These are phyloP conservation scores for Lydus trimaculatus DNA, from an alignment of 2,888 invertebrate species.

Conservation along the genomic window DNA sequence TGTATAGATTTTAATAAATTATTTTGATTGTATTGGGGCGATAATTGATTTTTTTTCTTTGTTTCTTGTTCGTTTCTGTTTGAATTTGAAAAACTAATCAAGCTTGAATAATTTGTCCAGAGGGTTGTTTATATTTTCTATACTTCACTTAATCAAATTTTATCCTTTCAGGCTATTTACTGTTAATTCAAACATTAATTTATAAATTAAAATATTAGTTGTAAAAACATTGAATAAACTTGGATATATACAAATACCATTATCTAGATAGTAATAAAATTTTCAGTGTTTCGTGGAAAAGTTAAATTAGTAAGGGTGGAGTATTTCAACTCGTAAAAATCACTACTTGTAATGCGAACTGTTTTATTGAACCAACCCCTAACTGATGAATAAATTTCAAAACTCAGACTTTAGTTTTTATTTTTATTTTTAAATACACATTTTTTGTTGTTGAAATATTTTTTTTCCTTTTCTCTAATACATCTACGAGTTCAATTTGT, in stretches of 20 bases:
- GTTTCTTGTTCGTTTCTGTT: not conserved
- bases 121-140: too few species aligned
- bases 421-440: not conserved
- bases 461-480: not conserved
- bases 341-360: not conserved
- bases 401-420: not conserved
- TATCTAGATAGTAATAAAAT: not conserved
- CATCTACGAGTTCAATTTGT: not conserved
- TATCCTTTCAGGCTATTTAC: not conserved
- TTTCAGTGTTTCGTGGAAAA: not conserved
- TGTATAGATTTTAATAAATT: not conserved
- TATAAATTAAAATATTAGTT: not conserved
- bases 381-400: not conserved
- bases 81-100: not conserved
- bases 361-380: not conserved
- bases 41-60: not conserved
- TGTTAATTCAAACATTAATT: not conserved
- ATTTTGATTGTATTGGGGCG: not conserved
- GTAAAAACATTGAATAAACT: not conserved
- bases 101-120: too few species aligned
- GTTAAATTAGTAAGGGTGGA: constrained; percentile 1
- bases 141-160: not conserved
- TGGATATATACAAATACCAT: not conserved
- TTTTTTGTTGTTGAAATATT: not conserved
- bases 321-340: not conserved